Percentiles rank a stretch among this genome's conserved stretches.
Evolutionary conservation across 2,113 vertebrate genomes (phyloP).

Genomic region (Hippocampus comes): DNA sequence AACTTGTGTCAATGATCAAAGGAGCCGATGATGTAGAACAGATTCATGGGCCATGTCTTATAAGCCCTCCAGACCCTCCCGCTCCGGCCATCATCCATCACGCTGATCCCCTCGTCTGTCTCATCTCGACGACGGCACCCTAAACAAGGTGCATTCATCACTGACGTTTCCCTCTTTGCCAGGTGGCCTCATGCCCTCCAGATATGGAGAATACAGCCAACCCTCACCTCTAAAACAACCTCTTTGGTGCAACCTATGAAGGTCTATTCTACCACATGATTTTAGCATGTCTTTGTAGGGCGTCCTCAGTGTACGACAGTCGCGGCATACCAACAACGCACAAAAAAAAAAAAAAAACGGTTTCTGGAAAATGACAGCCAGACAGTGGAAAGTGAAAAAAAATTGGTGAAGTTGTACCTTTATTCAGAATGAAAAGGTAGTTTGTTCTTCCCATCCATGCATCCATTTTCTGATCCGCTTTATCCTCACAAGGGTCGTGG

Average conservation of each 20-base stretch:
- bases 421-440: not conserved
- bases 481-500: too few species aligned
- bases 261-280: too few species aligned
- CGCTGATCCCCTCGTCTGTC: slow-evolving; percentile 78
- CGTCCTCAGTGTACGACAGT: too few species aligned
- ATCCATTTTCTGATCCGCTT: too few species aligned
- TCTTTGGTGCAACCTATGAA: slow-evolving; percentile 18
- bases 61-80: slow-evolving; percentile 73
- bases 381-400: not conserved
- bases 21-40: slow-evolving; percentile 92
- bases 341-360: not conserved
- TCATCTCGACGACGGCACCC: slow-evolving; percentile 83
- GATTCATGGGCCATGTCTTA: slow-evolving; percentile 95
- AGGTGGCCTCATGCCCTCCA: slow-evolving; percentile 88
- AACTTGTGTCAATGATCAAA: slow-evolving; percentile 93
- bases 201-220: slow-evolving; percentile 60
- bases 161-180: slow-evolving; percentile 75
- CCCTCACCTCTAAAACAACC: slow-evolving; percentile 17
- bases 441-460: not conserved
- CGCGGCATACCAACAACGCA: too few species aligned
- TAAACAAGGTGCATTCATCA: slow-evolving; percentile 97
- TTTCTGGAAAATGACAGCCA: not conserved
- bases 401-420: not conserved
- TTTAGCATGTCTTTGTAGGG: too few species aligned
- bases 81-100: slow-evolving; percentile 86